Conservation (phyloP, 2,113 vertebrate genomes). For the Gnathonemus longibarbis region DNA sequence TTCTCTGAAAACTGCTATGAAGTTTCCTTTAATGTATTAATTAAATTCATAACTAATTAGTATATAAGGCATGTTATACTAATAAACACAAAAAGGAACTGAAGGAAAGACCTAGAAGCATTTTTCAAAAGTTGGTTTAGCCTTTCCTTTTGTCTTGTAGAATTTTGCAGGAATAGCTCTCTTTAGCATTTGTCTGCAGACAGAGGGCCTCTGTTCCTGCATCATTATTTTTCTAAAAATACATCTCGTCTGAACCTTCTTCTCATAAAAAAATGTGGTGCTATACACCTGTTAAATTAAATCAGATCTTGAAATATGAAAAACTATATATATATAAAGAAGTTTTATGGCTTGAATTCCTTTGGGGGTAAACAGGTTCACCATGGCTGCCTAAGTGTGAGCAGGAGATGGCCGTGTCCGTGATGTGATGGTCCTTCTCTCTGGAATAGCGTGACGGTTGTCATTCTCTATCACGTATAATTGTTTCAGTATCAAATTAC, state of each 20-base stretch:
- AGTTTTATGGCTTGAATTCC: not conserved
- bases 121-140: not conserved
- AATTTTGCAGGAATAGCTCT: not conserved
- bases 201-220: not conserved
- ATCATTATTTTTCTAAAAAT: constrained; percentile 6
- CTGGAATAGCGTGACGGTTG: not conserved
- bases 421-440: not conserved
- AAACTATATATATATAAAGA: not conserved
- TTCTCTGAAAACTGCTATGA: not conserved
- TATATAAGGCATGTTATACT: not conserved
- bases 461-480: not conserved
- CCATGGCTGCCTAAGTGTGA: not conserved
- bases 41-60: not conserved
- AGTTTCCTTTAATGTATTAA: not conserved
- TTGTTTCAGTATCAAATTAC: constrained; percentile 20
- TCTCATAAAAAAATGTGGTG: not conserved
- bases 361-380: not conserved
- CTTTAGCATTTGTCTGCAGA: not conserved
- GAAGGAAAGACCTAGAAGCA: not conserved
- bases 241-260: not conserved
- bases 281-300: not conserved
- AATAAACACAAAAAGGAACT: not conserved
- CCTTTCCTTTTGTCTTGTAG: not conserved
- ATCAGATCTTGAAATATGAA: not conserved
- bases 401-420: not conserved